These are phyloP conservation scores for Xenopus tropicalis DNA, from an alignment of 2,113 vertebrate genomes.

Conservation along the genomic window UCB_Xtro_10.0 CM004443.2:44990501-44991000, in stretches of 20 bases:
- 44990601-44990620: constrained; percentile 20
- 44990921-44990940: constrained; percentile 24
- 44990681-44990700: constrained; percentile 51
- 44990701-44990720: constrained; percentile 50
- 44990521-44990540: too few relatives aligned
- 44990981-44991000: constrained; percentile 15
- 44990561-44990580: too few relatives aligned
- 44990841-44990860: constrained; percentile 48
- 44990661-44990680: constrained; percentile 56
- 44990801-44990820: constrained; percentile 32
- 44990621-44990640: constrained; percentile 55
- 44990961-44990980: constrained; percentile 3
- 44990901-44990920: constrained; percentile 22
- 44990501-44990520: too few relatives aligned
- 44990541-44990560: too few relatives aligned
- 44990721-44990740: constrained; percentile 46
- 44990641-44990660: constrained; percentile 52
- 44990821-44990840: constrained; percentile 42
- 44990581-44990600: constrained; percentile 6
- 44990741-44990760: constrained; percentile 43
- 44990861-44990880: constrained; percentile 48
- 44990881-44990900: constrained; percentile 26
- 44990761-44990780: constrained; percentile 21
- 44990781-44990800: constrained; percentile 19
- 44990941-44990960: constrained; percentile 16